A percentile compares a stretch with the other conserved stretches of the same genome.
Conservation (phyloP, 2,113 vertebrate species). For the Brachirus orientalis region DNA sequence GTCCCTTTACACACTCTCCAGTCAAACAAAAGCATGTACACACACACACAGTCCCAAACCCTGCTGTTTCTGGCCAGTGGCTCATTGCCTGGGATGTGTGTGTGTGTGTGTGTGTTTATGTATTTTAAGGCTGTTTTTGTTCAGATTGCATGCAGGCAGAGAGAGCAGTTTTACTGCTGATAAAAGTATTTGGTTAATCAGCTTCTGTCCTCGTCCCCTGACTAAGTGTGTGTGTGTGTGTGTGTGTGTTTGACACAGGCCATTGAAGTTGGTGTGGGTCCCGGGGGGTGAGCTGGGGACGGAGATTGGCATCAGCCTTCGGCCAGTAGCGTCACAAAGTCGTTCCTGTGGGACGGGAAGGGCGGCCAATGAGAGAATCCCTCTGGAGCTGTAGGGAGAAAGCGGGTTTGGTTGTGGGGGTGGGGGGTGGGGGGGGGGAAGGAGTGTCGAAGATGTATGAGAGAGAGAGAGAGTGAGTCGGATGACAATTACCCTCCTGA, state of each 20-base stretch:
- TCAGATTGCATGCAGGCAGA: conserved; percentile 71
- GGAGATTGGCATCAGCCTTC: conserved; percentile 78
- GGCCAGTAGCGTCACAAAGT: conserved; percentile 72
- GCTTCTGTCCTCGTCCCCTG: conserved; percentile 79
- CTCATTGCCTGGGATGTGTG: conserved; percentile 54
- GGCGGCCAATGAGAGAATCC: conserved; percentile 77
- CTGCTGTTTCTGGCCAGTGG: conserved; percentile 73
- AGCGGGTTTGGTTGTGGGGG: conserved; percentile 28
- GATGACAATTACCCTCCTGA: conserved; percentile 77
- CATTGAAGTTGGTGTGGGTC: conserved; percentile 74
- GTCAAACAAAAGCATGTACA: conserved; percentile 12
- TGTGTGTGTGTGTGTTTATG: conserved; percentile 62
- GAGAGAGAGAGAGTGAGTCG: conserved; percentile 43
- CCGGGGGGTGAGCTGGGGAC: conserved; percentile 61
- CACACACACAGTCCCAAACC: conserved; percentile 49
- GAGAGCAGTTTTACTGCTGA: conserved; percentile 81
- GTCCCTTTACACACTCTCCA: conserved; percentile 53
- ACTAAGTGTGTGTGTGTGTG: conserved; percentile 55
- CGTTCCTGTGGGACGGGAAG: conserved; percentile 65
- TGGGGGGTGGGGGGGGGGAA: conserved; percentile 29
- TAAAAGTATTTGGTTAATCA: conserved; percentile 90
- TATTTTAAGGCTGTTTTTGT: conserved; percentile 81
- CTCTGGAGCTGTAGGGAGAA: conserved; percentile 41
- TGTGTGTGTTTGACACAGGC: conserved; percentile 67
- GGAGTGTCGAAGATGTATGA: conserved; percentile 47